phyloP scores from a whole-genome alignment of 2,888 invertebrate genomes.

The Idaea biselata region DNA sequence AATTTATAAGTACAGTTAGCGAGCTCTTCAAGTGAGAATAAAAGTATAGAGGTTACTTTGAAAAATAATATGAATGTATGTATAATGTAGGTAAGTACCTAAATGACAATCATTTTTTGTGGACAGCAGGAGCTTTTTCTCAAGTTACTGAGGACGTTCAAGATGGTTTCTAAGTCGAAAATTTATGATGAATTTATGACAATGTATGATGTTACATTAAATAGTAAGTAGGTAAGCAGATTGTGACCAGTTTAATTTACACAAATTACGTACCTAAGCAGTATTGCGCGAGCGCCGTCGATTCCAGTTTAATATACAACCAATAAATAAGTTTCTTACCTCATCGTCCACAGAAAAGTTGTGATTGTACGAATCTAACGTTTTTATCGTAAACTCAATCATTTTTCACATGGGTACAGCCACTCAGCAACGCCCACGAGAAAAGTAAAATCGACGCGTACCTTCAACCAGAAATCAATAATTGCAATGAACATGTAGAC shows the following conservation, averaged over 20 bases:
- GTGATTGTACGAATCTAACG: constrained; percentile 93
- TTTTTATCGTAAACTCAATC: constrained; percentile 94
- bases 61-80: too few relatives aligned
- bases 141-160: too few relatives aligned
- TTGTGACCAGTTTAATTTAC: neutral
- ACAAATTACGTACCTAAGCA: neutral
- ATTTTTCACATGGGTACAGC: constrained; percentile 58
- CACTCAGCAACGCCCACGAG: constrained; percentile 10
- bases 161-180: too few relatives aligned
- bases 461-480: constrained; percentile 21
- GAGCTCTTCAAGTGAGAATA: too few relatives aligned
- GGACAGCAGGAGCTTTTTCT: too few relatives aligned
- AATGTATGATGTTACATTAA: neutral
- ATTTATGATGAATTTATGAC: too few relatives aligned
- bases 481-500: constrained; percentile 14
- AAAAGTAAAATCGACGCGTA: constrained; percentile 12
- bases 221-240: neutral
- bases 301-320: neutral
- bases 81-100: too few relatives aligned
- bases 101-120: too few relatives aligned
- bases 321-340: constrained; percentile 80
- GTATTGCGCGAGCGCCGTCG: neutral
- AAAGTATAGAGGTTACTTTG: too few relatives aligned
- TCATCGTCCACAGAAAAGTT: constrained; percentile 90
- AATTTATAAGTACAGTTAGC: too few relatives aligned